Evolutionary conservation across 2,113 vertebrate genomes (phyloP).

Genomic region (Paramormyrops kingsleyae): DNA sequence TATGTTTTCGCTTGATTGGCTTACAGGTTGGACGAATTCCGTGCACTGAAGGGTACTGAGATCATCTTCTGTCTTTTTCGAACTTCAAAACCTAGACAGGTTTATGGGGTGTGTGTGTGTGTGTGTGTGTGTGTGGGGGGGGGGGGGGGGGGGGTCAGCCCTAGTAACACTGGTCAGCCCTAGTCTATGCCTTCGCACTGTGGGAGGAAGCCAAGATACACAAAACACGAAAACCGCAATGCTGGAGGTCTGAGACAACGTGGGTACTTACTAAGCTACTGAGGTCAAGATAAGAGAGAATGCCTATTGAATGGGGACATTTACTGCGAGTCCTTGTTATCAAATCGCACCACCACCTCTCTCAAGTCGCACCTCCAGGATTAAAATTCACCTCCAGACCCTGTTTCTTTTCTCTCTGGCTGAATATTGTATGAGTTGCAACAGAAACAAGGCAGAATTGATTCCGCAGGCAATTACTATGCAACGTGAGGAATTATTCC

Average conservation of each 20-base stretch:
- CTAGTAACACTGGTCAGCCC: too few species aligned
- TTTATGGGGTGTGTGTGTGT: background rate
- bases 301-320: background rate
- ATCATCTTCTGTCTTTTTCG: background rate
- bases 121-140: too few species aligned
- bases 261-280: background rate
- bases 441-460: slow-evolving; percentile 37
- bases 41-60: background rate
- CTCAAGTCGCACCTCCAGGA: background rate
- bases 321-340: background rate
- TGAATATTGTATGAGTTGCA: slow-evolving; percentile 11
- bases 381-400: slow-evolving; percentile 4
- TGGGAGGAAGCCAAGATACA: background rate
- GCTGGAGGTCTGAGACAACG: background rate
- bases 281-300: background rate
- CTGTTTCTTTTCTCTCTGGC: slow-evolving; percentile 8
- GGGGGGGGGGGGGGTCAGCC: too few species aligned
- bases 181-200: background rate
- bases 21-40: background rate
- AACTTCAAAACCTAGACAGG: background rate
- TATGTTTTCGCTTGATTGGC: background rate
- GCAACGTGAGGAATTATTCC: slow-evolving; percentile 48
- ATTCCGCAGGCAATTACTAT: slow-evolving; percentile 51
- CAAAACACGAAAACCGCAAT: background rate
- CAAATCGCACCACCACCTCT: background rate